A percentile compares a stretch with the other conserved stretches of the same genome.
These are phyloP conservation scores for Apeltes quadracus DNA, from an alignment of 2,113 vertebrate species.

Conservation along the genomic window DNA sequence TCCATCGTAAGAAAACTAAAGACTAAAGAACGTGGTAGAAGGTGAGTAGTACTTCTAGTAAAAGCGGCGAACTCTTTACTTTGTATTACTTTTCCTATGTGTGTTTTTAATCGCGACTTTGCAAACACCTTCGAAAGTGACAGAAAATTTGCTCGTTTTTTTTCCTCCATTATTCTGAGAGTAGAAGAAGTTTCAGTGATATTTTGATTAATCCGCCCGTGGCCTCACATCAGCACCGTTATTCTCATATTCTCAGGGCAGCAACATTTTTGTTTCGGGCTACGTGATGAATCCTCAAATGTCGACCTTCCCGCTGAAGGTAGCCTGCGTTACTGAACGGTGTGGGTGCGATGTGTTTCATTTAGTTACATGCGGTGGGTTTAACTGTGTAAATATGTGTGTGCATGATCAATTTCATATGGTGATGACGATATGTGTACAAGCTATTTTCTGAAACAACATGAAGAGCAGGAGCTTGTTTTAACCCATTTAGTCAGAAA, in stretches of 20 bases:
- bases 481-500: too few species aligned
- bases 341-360: background rate
- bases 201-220: background rate
- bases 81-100: background rate
- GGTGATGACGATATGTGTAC: background rate
- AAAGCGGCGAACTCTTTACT: background rate
- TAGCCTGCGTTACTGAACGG: background rate
- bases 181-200: background rate
- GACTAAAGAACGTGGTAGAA: background rate
- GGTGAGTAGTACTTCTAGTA: constrained; percentile 36
- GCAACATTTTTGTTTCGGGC: background rate
- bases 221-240: background rate
- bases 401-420: background rate
- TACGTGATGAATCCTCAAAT: background rate
- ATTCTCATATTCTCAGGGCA: background rate
- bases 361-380: background rate
- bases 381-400: background rate
- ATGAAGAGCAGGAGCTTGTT: background rate
- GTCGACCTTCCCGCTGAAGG: background rate
- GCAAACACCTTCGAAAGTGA: background rate
- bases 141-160: constrained; percentile 1
- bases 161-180: background rate
- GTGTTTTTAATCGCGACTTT: background rate
- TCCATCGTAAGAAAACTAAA: background rate
- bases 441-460: background rate